Percentiles rank a stretch among this genome's conserved stretches.
Conservation (phyloP, 2,888 invertebrate species). For the Tridacna gigas region DNA sequence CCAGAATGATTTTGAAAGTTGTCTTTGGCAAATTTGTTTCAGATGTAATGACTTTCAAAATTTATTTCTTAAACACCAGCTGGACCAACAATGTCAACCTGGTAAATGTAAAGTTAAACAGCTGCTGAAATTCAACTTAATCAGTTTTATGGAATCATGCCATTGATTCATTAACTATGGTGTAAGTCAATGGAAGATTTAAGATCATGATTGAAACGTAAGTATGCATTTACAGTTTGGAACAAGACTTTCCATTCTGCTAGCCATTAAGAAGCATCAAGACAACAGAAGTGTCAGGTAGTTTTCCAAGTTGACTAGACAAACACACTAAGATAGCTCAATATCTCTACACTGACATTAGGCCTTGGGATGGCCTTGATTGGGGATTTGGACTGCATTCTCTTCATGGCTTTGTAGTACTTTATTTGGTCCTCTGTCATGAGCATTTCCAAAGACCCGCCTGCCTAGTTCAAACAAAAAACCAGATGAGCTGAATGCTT, state of each 20-base stretch:
- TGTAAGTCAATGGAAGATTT: no score
- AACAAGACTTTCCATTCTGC: slow-evolving; percentile 29
- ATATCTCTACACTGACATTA: slow-evolving; percentile 89
- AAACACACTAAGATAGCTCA: slow-evolving; percentile 28
- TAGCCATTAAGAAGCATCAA: slow-evolving; percentile 55
- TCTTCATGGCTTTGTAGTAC: slow-evolving; percentile 99
- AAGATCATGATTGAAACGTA: no score
- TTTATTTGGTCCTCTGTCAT: slow-evolving; percentile 99
- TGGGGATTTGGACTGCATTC: slow-evolving; percentile 99
- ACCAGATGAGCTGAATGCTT: background rate
- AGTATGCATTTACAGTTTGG: slow-evolving; percentile 5
- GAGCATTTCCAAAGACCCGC: slow-evolving; percentile 99
- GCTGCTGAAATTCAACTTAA: no score
- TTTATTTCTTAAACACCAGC: no score
- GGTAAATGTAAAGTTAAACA: no score
- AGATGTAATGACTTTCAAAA: no score
- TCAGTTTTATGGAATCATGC: no score
- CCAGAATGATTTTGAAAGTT: no score
- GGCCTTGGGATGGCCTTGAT: slow-evolving; percentile 99
- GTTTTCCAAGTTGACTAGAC: slow-evolving; percentile 26
- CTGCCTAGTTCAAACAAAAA: slow-evolving; percentile 84
- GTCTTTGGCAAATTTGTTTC: no score
- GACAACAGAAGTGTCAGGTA: slow-evolving; percentile 56
- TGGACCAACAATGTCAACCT: no score
- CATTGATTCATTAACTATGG: no score